Base-by-base conservation (phyloP, 1,140 invertebrate species). In the Atta cephalotes region DNA sequence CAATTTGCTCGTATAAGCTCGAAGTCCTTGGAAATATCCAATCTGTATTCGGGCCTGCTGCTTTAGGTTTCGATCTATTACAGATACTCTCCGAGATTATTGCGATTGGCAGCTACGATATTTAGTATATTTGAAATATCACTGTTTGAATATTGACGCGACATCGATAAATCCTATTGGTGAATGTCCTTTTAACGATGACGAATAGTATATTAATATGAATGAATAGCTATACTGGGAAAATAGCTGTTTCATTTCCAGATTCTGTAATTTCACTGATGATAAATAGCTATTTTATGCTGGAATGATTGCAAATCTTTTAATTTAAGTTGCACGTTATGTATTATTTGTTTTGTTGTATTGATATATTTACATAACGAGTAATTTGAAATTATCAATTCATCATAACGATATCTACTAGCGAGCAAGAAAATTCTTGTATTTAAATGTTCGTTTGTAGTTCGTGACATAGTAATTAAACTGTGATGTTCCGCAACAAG, bases 401-500 rank as follows among this genome's bases (percentile, higher is more conserved):
- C 76, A 1, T 56, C 60, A 49, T 60, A 86, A 45, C 39, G 39
- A 86, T 77, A 80, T 56, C 71, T 80, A 80, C 71, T 85, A 78
- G 82, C 77, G 77, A 62, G 71, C 18, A 65, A 74, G 86, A 86
- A 90, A 90, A 87, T 87, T 90, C 81, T 82, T 76, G 80, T 31
- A 68, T 87, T 77, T 77, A 90, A 90, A 90, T 81, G 89, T 88
- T 85, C 86, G 60, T 88, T 87, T 89, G 85, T 88, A 88, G 88
- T 77, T 76, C 66, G 66, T 63, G 79, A 81, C 86, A 45, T 63
- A 78, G 89, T 88, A 90, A 90, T 90, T 90, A 90, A 90, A 90
- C 86, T 72, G 89, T 66, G 89, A 89, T 90, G 66, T 86, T 72
- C 89, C 89, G 71, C 89, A 90, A 88, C 89, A 82, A 90, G 89